Percentiles rank a stretch among this genome's conserved stretches.
Conservation (phyloP, 2,888 invertebrate species). For the Odontocolon sp. region DNA sequence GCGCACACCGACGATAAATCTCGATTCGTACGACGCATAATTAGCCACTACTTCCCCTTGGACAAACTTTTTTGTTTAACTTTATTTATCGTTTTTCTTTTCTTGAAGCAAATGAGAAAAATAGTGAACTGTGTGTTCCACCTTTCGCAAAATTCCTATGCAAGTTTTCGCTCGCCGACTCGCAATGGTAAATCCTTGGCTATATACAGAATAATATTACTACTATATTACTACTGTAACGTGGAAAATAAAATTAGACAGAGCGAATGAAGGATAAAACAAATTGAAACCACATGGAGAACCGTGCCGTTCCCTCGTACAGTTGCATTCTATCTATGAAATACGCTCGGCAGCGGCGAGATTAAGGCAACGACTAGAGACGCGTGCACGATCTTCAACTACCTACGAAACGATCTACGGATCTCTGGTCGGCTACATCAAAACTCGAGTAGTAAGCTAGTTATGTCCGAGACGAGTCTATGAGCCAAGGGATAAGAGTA, state of each 20-base stretch:
- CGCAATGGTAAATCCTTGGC: background rate
- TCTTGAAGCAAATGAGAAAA: background rate
- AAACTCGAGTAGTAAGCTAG: constrained; percentile 49
- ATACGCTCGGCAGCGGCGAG: constrained; percentile 42
- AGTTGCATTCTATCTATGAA: constrained; percentile 45
- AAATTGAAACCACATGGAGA: constrained; percentile 56
- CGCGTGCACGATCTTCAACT: constrained; percentile 41
- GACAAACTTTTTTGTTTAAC: constrained; percentile 38
- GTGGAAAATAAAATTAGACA: constrained; percentile 53
- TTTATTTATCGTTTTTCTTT: constrained; percentile 19
- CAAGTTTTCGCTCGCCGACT: background rate
- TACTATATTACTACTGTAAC: constrained; percentile 20
- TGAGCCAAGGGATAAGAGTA: constrained; percentile 15
- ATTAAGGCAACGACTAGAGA: constrained; percentile 54
- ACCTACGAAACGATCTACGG: constrained; percentile 47
- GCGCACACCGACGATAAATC: constrained; percentile 71
- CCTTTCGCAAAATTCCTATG: constrained; percentile 7
- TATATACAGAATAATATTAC: background rate
- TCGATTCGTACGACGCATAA: constrained; percentile 72
- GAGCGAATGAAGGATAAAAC: constrained; percentile 47
- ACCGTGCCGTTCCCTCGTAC: constrained; percentile 18
- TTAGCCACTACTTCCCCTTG: constrained; percentile 63
- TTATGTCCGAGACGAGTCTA: constrained; percentile 40
- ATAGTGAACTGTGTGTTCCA: background rate
- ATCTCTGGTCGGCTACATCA: constrained; percentile 56